Percentiles rank a stretch among this genome's conserved stretches.
Conservation (phyloP, 2,113 vertebrate genomes). For the Meles meles region DNA sequence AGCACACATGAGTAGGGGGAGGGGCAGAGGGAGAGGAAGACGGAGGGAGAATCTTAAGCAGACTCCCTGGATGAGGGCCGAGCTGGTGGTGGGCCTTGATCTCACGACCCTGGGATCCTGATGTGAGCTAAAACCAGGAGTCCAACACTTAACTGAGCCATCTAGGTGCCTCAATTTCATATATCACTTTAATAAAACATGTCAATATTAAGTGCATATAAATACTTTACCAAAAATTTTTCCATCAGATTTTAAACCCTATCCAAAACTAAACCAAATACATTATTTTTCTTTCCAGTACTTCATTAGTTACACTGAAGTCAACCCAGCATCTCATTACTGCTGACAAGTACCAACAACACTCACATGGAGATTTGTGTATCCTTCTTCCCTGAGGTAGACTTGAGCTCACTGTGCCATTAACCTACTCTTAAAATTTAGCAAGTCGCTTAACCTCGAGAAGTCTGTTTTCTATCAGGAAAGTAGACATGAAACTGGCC, state of each 20-base stretch:
- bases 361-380: neutral
- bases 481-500: neutral
- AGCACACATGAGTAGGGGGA: neutral
- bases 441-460: neutral
- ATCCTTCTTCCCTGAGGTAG: neutral
- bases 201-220: neutral
- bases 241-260: neutral
- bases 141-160: neutral
- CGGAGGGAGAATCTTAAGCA: neutral
- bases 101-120: neutral
- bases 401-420: neutral
- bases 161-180: neutral
- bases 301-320: neutral
- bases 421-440: neutral
- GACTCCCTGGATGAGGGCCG: neutral
- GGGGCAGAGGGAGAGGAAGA: neutral
- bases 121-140: neutral
- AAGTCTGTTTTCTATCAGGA: neutral
- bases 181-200: neutral
- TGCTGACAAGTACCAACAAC: neutral
- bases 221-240: neutral
- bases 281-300: neutral
- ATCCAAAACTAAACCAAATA: neutral
- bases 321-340: neutral
- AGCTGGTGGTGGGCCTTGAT: neutral